These are phyloP conservation scores for Trachythela sp. DNA, from an alignment of 64 coral and sea anemone genomes.

Conservation along the genomic window DNA sequence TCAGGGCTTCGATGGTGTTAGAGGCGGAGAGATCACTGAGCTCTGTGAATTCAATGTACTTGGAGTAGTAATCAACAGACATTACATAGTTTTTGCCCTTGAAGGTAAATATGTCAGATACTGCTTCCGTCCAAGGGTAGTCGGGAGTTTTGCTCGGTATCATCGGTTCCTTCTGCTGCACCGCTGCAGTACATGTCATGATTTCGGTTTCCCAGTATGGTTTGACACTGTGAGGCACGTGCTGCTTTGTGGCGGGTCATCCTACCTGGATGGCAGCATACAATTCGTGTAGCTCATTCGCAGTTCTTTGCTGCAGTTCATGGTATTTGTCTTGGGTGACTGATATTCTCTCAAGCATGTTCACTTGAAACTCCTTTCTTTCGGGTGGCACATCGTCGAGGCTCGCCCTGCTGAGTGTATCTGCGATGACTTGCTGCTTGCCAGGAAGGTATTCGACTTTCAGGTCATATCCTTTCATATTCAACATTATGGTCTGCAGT, in stretches of 20 bases:
- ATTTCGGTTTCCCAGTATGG: conserved; percentile 29
- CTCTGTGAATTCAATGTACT: no score
- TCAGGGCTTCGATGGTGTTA: no score
- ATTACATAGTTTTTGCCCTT: neutral
- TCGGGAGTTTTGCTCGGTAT: neutral
- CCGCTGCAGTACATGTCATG: neutral
- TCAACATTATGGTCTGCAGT: conserved; percentile 57
- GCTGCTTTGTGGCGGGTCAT: conserved; percentile 28
- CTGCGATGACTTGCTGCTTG: conserved; percentile 49
- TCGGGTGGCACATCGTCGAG: conserved; percentile 41
- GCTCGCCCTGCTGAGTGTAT: conserved; percentile 48
- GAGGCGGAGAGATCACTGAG: no score
- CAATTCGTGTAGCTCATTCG: conserved; percentile 49
- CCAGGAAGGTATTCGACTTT: conserved; percentile 60
- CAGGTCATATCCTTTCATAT: conserved; percentile 39
- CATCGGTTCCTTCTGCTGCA: neutral
- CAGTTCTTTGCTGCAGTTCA: conserved; percentile 49
- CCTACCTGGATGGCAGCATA: conserved; percentile 30
- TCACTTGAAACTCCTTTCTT: conserved; percentile 34
- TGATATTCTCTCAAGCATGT: conserved; percentile 51
- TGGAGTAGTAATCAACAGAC: no score
- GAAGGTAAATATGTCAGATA: neutral
- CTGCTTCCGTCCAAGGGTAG: neutral
- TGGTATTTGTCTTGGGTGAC: conserved; percentile 41
- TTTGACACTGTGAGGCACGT: conserved; percentile 12